Base-by-base conservation (phyloP, 2,113 vertebrate species). In the Atractosteus spatula region DNA sequence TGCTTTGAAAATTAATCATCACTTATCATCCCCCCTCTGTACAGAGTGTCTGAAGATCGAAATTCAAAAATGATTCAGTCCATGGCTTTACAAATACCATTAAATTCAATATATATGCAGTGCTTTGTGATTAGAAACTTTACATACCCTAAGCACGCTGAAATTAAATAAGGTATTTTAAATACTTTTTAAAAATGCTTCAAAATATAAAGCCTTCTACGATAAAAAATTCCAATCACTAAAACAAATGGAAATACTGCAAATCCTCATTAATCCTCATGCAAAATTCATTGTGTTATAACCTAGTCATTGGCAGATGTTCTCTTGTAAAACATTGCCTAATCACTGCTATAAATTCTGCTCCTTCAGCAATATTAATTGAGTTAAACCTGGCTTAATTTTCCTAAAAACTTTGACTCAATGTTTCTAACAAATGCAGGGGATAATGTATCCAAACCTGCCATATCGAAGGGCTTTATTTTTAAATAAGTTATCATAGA, bases 251-350 rank as follows among this genome's bases (percentile, higher is more conserved):
- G 41, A 67, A 67, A 47, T 14, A 47, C 29, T 55, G 67, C 67
- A 69, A 69, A 69, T 55, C 51, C 51, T 55, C 47, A 8, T 11
- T 69, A 29, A 69, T 69, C 51, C 47, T 55, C 16, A 47, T 29
- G 3, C 45, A 68, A 68, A 55, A 69, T 55, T 54, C 12, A 66
- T 65, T 65, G 11, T 12, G n/a, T 59, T 59, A 41, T 55, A 56
- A 41, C 71, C 13, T 5, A 55, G 62, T n/a, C 8, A 44, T 14
- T 41, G 71, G 47, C 16, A 8, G 67, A 44, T 29, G n/a, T 7
- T 45, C 65, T 44, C 13, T n/a, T 67, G 65, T 47, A 47, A 2
- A 51, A n/a, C 13, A 41, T 10, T 55, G 67, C 51, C 17, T 68
- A 54, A 69, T 54, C 16, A 5, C 44, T 13, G 16, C 8, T 68